A percentile compares a stretch with the other conserved stretches of the same genome.
These are phyloP conservation scores for Hypomesus transpacificus DNA, from an alignment of 2,113 vertebrate genomes.

Conservation along the genomic window DNA sequence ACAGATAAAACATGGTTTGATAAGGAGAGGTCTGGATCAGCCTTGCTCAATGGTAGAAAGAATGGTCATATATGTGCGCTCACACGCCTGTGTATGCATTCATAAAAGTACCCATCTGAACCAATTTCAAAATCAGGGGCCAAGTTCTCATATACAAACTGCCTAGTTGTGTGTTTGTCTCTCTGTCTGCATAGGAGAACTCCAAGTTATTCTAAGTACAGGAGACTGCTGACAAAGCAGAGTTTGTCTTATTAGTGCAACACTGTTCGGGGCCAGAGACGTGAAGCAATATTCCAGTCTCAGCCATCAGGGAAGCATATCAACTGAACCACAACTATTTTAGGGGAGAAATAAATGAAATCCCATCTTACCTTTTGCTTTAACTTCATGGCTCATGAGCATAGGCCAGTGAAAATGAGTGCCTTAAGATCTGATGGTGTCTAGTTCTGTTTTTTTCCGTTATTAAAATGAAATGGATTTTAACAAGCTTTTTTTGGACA, in stretches of 20 bases:
- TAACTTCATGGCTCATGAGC: neutral
- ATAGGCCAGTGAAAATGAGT: neutral
- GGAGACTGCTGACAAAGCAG: slow-evolving; percentile 40
- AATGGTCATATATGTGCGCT: neutral
- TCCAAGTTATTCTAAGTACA: neutral
- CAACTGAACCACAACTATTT: slow-evolving; percentile 22
- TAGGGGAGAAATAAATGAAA: slow-evolving; percentile 14
- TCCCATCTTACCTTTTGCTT: slow-evolving; percentile 3
- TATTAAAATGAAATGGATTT: slow-evolving; percentile 17
- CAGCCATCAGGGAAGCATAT: slow-evolving; percentile 21
- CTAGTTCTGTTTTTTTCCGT: slow-evolving; percentile 21
- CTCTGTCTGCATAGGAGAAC: slow-evolving; percentile 27
- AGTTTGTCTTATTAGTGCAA: slow-evolving; percentile 24
- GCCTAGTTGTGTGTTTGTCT: slow-evolving; percentile 6
- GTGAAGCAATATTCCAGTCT: slow-evolving; percentile 36
- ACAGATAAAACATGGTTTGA: too few species aligned
- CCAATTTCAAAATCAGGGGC: neutral
- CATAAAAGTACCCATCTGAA: neutral
- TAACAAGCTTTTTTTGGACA: slow-evolving; percentile 20
- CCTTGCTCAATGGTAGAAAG: neutral
- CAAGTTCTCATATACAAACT: neutral
- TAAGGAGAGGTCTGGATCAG: neutral
- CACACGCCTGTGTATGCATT: slow-evolving; percentile 38
- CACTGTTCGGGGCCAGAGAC: slow-evolving; percentile 28
- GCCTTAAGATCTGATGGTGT: neutral